These are phyloP conservation scores for Drosophila cognata DNA, from an alignment of 2,888 invertebrate genomes.

Conservation along the genomic window DNA sequence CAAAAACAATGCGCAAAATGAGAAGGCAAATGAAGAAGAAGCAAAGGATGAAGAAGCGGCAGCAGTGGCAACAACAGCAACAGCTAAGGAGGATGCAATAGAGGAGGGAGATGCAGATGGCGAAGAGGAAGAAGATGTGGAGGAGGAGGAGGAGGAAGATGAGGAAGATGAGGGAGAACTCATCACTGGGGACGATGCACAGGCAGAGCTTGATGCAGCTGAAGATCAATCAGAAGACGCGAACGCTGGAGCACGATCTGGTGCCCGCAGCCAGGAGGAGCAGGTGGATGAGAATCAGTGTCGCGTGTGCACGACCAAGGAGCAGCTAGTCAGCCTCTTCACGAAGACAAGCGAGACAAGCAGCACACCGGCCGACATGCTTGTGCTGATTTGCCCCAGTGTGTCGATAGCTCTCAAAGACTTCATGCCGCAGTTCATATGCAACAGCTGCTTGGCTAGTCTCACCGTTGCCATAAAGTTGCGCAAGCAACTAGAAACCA, in stretches of 20 bases:
- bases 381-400: slow-evolving; percentile 84
- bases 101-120: slow-evolving; percentile 27
- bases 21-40: slow-evolving; percentile 21
- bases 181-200: slow-evolving; percentile 66
- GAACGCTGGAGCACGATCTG: slow-evolving; percentile 40
- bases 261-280: slow-evolving; percentile 57
- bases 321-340: slow-evolving; percentile 82
- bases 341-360: slow-evolving; percentile 68
- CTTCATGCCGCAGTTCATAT: slow-evolving; percentile 85
- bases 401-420: slow-evolving; percentile 84
- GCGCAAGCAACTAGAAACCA: slow-evolving; percentile 83
- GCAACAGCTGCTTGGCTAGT: slow-evolving; percentile 82
- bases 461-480: slow-evolving; percentile 84
- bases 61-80: slow-evolving; percentile 22
- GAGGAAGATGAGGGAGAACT: slow-evolving; percentile 61
- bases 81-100: slow-evolving; percentile 10
- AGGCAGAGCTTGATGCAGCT: slow-evolving; percentile 6
- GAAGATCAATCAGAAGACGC: slow-evolving; percentile 34
- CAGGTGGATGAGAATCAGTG: slow-evolving; percentile 83
- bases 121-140: slow-evolving; percentile 16
- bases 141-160: slow-evolving; percentile 46
- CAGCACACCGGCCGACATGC: slow-evolving; percentile 83
- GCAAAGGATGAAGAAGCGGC: slow-evolving; percentile 6
- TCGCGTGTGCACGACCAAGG: slow-evolving; percentile 82
- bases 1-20: slow-evolving; percentile 5